Evolutionary conservation across 1,140 invertebrate species (phyloP).

Genomic region (Drosophila melanogaster): DNA sequence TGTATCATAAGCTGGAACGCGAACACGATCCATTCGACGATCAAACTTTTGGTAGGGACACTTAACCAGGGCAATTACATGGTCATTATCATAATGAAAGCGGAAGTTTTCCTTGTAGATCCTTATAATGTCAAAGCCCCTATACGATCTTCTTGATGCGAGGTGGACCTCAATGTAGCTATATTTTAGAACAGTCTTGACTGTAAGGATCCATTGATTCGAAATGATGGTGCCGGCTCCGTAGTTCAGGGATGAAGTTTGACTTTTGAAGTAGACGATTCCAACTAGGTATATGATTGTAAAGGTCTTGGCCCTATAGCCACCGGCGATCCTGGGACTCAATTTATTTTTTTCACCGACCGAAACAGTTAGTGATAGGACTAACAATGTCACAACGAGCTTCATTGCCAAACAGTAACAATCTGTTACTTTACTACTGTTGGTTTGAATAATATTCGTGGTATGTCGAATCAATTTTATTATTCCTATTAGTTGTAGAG

Average conservation of each 20-base stretch:
- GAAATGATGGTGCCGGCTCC: constrained; percentile 1
- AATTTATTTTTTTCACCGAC: neutral
- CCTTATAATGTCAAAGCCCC: neutral
- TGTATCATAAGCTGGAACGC: neutral
- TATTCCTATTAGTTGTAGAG: too few relatives aligned
- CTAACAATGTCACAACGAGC: neutral
- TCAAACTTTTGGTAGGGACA: neutral
- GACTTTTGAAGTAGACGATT: neutral
- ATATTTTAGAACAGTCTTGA: neutral
- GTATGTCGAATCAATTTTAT: neutral
- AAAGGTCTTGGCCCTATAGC: neutral
- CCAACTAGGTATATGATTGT: neutral
- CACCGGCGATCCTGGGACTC: neutral
- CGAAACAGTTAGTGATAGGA: too few relatives aligned
- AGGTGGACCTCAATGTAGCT: neutral
- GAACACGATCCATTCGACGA: neutral
- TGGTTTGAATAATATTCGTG: neutral
- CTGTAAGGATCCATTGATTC: constrained; percentile 3
- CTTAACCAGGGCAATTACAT: neutral
- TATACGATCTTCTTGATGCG: neutral
- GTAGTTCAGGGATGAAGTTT: neutral
- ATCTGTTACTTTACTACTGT: neutral
- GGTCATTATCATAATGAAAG: neutral
- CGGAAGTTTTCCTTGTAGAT: neutral
- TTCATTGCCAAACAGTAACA: neutral